phyloP scores from a whole-genome alignment of 2,797 vertebrate genomes.

The Dallia pectoralis region DNA sequence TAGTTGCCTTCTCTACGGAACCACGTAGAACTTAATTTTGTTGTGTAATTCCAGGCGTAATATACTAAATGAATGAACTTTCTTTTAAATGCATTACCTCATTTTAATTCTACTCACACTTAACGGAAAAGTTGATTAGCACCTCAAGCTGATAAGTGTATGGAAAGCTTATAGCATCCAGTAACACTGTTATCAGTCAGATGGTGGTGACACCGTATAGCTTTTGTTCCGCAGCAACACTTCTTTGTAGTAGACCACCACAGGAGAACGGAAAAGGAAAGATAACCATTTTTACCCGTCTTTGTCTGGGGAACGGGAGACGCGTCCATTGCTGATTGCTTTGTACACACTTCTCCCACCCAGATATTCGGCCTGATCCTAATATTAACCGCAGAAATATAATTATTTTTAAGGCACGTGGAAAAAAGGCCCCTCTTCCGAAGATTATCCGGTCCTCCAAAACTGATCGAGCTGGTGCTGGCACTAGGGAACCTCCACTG shows the following conservation, averaged over 20 bases:
- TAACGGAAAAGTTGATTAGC: background rate
- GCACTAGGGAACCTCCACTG: background rate
- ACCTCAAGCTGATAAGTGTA: background rate
- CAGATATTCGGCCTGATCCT: background rate
- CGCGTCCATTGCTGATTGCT: constrained; percentile 46
- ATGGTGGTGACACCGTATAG: background rate
- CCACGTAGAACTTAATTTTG: background rate
- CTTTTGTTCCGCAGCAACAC: background rate
- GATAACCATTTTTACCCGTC: constrained; percentile 44
- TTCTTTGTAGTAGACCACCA: background rate
- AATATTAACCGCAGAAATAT: background rate
- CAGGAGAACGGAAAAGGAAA: background rate
- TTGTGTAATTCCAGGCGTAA: background rate
- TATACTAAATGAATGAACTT: background rate
- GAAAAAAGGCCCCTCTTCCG: background rate
- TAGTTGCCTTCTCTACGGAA: background rate
- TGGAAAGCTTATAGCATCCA: background rate
- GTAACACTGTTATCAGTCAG: background rate
- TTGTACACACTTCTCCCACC: background rate
- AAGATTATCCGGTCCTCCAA: constrained; percentile 6
- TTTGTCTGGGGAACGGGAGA: constrained; percentile 51
- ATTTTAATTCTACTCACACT: background rate
- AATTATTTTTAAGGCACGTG: constrained; percentile 9
- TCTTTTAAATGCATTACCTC: background rate
- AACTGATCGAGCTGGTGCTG: background rate